Base-by-base conservation (phyloP, 1,140 invertebrate species). In the Bombyx mandarina region DNA sequence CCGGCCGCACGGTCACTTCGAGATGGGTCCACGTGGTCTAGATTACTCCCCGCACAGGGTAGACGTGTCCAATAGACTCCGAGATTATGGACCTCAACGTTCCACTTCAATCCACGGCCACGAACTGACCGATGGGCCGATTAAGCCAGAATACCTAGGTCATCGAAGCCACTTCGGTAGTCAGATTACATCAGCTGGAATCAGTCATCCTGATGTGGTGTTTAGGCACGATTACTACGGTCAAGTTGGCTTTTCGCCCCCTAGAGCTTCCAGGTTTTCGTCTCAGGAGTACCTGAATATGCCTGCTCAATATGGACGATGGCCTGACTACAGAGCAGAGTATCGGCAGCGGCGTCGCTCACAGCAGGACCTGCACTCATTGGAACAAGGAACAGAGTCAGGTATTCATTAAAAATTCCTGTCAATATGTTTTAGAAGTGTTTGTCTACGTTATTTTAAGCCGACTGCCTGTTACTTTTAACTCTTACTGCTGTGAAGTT, bases 241-340 rank as follows among this genome's bases (percentile, higher is more conserved):
- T 1, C 82, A 82, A 61, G 73, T 80, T 56, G 83, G 83, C 6
- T 82, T 87, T 56, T 81, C 79, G 0, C 79, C 84, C 8, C 82
- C 86, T 8, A 66, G 86, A n/a, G 76, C 85, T 6, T 82, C 86
- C 7, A 57, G 88, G 53, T 89, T 89, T 52, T 89, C 88, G 0
- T 89, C 88, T 1, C 88, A 89, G 62, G 88, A 89, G 74, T 89
- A 89, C 56, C 62, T 89, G 63, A 88, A 88, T 56, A 77, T 77
- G 8, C 81, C 83, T 1, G 78, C 73, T 8, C 76, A 83, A 61
- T 76, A 78, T 43, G 82, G 79, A 1, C 61, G 84, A 44, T 81
- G 84, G 84, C 73, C 79, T 7, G 75, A 83, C 58, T 82, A 82
- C 53, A 54, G 80, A 0, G 69, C 71, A 7, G 77, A 85, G 58